phyloP scores from a whole-genome alignment of 1,140 invertebrate species.

The Calycopis cecrops region DNA sequence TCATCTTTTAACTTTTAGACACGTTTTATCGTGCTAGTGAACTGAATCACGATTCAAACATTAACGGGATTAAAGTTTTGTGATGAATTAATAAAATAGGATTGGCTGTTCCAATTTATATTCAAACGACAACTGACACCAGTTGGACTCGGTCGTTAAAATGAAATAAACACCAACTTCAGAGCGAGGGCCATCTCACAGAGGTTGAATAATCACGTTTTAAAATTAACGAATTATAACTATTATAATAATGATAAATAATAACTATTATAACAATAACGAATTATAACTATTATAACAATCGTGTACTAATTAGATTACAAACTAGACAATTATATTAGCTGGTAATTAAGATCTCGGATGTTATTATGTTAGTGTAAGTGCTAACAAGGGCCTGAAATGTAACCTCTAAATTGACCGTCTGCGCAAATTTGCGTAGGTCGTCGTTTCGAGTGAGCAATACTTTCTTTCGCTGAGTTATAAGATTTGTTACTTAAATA shows the following conservation, averaged over 20 bases:
- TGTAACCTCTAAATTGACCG: too few species aligned
- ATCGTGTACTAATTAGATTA: too few species aligned
- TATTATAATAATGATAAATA: neutral
- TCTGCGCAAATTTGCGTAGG: too few species aligned
- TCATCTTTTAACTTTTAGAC: too few species aligned
- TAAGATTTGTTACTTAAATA: too few species aligned
- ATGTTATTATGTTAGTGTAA: conserved; percentile 3
- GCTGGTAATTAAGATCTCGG: too few species aligned
- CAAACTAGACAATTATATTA: too few species aligned
- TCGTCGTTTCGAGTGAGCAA: too few species aligned
- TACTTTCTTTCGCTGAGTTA: too few species aligned
- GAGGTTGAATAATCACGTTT: conserved; percentile 8
- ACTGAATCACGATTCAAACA: neutral
- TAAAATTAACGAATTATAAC: neutral
- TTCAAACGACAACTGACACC: conserved; percentile 8
- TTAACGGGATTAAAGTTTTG: conserved; percentile 10
- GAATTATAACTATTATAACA: too few species aligned
- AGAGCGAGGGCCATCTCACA: neutral
- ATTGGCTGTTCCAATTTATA: conserved; percentile 6
- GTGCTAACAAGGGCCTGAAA: too few species aligned
- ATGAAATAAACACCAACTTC: conserved; percentile 1
- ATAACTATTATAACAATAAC: too few species aligned
- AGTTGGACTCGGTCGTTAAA: conserved; percentile 5
- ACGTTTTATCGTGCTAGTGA: neutral
- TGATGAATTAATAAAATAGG: conserved; percentile 9